phyloP scores from a whole-genome alignment of 2,888 invertebrate genomes.

The Nineta flava region DNA sequence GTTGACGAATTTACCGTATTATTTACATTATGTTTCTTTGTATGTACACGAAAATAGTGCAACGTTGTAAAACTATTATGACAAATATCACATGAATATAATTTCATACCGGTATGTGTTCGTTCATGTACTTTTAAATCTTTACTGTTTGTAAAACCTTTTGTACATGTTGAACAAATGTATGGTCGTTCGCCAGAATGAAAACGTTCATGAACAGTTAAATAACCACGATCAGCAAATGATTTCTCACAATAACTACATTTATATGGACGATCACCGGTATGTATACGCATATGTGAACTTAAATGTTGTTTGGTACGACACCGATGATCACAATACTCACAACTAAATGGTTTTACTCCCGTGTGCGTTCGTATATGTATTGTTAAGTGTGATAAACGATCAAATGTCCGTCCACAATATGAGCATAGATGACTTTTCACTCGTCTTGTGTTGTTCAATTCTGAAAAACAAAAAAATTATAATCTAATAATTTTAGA shows the following conservation, averaged over 20 bases:
- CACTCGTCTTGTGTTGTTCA: neutral
- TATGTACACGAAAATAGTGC: conserved; percentile 9
- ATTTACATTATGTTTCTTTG: conserved; percentile 7
- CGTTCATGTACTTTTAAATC: conserved; percentile 9
- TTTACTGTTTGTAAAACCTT: conserved; percentile 9
- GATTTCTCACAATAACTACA: conserved; percentile 9
- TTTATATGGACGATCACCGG: conserved; percentile 6
- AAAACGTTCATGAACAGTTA: conserved; percentile 9
- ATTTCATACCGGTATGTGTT: conserved; percentile 9
- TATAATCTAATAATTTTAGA: too few relatives aligned
- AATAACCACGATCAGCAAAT: conserved; percentile 6
- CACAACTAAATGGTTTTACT: conserved; percentile 7
- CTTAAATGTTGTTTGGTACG: conserved; percentile 7
- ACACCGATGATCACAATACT: conserved; percentile 8
- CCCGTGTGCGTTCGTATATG: conserved; percentile 9
- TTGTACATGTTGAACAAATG: conserved; percentile 6
- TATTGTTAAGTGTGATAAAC: conserved; percentile 7
- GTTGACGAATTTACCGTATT: too few relatives aligned
- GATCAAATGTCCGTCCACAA: conserved; percentile 8
- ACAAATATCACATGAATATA: conserved; percentile 7
- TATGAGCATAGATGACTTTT: conserved; percentile 8
- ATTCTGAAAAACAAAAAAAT: too few relatives aligned
- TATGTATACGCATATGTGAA: conserved; percentile 7
- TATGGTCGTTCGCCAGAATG: conserved; percentile 9
- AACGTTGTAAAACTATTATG: conserved; percentile 9